Percentiles rank a stretch among this genome's conserved stretches.
Evolutionary conservation across 2,797 vertebrate species (phyloP).

Genomic region (Pygocentrus nattereri): DNA sequence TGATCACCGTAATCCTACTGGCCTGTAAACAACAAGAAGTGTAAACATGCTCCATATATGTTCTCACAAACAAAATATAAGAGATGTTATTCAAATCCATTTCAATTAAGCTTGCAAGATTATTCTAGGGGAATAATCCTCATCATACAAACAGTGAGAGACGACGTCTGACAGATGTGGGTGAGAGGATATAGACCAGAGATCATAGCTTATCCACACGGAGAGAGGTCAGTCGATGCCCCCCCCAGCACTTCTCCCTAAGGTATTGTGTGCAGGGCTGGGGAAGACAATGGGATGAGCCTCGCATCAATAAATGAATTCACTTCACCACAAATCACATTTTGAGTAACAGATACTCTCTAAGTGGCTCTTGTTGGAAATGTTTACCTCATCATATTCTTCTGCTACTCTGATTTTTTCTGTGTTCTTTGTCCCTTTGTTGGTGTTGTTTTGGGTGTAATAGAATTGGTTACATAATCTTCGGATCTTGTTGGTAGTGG

Average conservation of each 20-base stretch:
- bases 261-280: constrained; percentile 30
- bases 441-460: background rate
- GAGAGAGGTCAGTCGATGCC: constrained; percentile 47
- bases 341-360: constrained; percentile 17
- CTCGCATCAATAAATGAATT: constrained; percentile 54
- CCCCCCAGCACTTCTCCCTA: constrained; percentile 4
- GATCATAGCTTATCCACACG: constrained; percentile 46
- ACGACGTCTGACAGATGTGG: constrained; percentile 40
- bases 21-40: constrained; percentile 17
- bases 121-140: constrained; percentile 36
- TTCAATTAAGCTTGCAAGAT: constrained; percentile 39
- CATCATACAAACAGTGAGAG: constrained; percentile 29
- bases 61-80: constrained; percentile 25
- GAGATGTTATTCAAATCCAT: constrained; percentile 38
- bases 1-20: constrained; percentile 12
- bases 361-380: constrained; percentile 1
- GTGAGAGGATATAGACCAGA: constrained; percentile 42
- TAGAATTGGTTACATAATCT: background rate
- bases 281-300: constrained; percentile 23
- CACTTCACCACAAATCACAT: constrained; percentile 44
- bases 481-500: background rate
- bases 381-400: constrained; percentile 7
- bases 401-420: constrained; percentile 1
- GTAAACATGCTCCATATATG: constrained; percentile 31
- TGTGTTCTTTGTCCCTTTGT: background rate